Evolutionary conservation across 2,888 invertebrate genomes (phyloP).

Genomic region (Hartigia nigra): DNA sequence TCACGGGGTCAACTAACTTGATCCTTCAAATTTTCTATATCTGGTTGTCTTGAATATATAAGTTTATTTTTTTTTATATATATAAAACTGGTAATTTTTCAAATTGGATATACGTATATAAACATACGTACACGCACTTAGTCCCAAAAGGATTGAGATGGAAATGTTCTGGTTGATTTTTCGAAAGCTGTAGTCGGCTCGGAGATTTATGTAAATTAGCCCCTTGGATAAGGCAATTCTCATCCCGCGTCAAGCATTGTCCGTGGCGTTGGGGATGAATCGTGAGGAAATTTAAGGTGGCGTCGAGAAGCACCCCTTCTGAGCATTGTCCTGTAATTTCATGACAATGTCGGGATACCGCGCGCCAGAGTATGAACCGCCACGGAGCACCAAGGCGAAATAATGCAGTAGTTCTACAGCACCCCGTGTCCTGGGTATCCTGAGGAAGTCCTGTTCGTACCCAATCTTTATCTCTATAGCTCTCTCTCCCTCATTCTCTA

Average conservation of each 20-base stretch:
- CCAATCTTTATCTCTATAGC: background rate
- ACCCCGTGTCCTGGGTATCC: background rate
- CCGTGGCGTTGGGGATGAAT: background rate
- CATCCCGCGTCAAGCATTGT: background rate
- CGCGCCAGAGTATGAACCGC: background rate
- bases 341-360: background rate
- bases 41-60: background rate
- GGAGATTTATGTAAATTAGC: background rate
- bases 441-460: background rate
- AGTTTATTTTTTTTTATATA: background rate
- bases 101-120: too few species aligned
- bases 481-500: background rate
- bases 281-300: background rate
- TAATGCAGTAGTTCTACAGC: slow-evolving; percentile 14
- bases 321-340: slow-evolving; percentile 7
- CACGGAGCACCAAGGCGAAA: slow-evolving; percentile 6
- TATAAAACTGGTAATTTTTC: too few species aligned
- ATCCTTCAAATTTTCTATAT: too few species aligned
- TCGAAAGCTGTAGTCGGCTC: background rate
- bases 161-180: background rate
- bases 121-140: too few species aligned
- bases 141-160: too few species aligned
- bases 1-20: too few species aligned
- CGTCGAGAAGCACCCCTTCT: background rate
- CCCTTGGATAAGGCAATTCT: background rate